Evolutionary conservation across 2,888 invertebrate genomes (phyloP), one percentile per base, ranked within the genome.

Genomic region (Tipula confusa): DNA sequence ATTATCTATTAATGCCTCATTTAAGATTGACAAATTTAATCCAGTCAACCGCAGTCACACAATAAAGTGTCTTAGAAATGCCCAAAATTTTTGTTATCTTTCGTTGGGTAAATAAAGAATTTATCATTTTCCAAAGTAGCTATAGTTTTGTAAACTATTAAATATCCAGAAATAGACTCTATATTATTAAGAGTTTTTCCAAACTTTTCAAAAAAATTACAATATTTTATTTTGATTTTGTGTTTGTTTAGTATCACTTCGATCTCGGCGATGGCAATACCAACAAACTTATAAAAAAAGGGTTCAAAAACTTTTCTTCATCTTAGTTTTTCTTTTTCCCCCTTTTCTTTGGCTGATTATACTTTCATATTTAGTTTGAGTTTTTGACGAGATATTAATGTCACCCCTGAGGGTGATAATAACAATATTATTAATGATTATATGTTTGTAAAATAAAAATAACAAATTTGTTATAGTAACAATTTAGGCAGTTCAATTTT

Each of bases 361-460:
- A 64, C 64, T 64, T 64, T 64, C 64, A 64, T 64, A 64, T 64
- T 24, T 64, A 64, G 64, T 64, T 64, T 64, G 64, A 64, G 9
- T 64, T 64, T 33, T 64, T 64, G 64, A 64, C 64, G 9, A 9
- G 9, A 64, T 64, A 64, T 64, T 64, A 24, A 64, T 64, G 64
- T 64, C 64, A 64, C 64, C 64, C 64, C 64, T 24, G 64, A 64
- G 64, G 64, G 64, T 64, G 64, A 64, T 64, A 64, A 64, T 24
- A 64, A 64, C 64, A 64, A 64, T 64, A 64, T 64, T 64, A 64
- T 64, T 64, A 64, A 64, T 64, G 64, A 24, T 64, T 64, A 64
- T 64, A 24, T 24, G n/a, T 64, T 43, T 15, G 18, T 24, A 24
- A 64, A 24, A 64, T 24, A 64, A 38, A 38, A 38, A 38, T 24